Evolutionary conservation across 2,797 vertebrate species (phyloP), one percentile per base, ranked within the genome.

Genomic region (Melanotaenia maccullochi): DNA sequence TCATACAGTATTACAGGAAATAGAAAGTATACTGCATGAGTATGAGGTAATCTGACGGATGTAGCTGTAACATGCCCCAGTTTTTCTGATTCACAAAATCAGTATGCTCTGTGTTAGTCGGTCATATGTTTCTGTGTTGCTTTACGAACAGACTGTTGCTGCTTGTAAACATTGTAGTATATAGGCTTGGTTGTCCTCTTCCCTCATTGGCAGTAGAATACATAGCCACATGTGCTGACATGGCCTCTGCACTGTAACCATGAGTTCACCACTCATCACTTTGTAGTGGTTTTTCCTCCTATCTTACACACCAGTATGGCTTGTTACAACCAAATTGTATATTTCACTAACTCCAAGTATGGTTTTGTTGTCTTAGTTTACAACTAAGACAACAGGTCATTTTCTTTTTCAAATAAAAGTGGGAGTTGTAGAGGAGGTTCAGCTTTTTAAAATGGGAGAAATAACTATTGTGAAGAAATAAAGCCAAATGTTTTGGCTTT

Each of bases 401-500:
- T 49, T 20, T 71, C 70, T 56, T 78, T 71, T 60, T 77, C 52
- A 44, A 42, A 30, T 65, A 68, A 59, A 84, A 58, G 16, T 55
- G 35, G 38, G 3, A 60, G 81, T 72, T 68, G 32, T 6, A 76
- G 30, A 79, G 71, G 36, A 75, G 12, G n/a, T 58, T n/a, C 55
- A 22, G 57, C 13, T 73, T 9, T 61, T 75, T 65, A 67, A 77
- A 4, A 65, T 24, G 47, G 69, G 58, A 66, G 65, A 79, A 79
- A 73, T 1, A 40, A 16, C 40, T 56, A n/a, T 58, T 82, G 56
- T 76, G 58, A 81, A 75, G 57, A 11, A 82, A 76, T 77, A 55
- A 32, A 22, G 22, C 47, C 13, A 9, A 33, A 13, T 51, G 67
- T 64, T 79, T 62, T 58, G 44, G 47, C 79, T 86, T 76, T 86